phyloP scores from a whole-genome alignment of 2,888 invertebrate species.

The Steinernema hermaphroditum region DNA sequence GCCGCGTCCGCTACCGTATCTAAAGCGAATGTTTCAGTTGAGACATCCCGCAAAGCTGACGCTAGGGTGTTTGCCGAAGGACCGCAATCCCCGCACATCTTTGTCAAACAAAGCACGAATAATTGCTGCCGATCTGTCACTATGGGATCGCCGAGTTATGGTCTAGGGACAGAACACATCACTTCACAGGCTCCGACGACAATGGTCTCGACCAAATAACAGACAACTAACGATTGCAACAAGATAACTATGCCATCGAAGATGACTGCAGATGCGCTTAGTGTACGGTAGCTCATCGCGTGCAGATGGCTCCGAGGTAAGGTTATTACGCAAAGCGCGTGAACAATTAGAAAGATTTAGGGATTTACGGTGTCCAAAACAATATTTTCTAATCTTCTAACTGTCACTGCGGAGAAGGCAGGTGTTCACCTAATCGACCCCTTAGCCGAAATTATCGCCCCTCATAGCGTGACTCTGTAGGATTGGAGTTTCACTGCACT shows the following conservation, averaged over 20 bases:
- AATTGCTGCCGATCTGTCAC: conserved; percentile 29
- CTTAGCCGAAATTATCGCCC: neutral
- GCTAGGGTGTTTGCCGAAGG: conserved; percentile 4
- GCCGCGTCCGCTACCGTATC: neutral
- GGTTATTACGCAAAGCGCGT: neutral
- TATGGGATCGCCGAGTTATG: conserved; percentile 5
- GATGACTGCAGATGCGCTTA: neutral
- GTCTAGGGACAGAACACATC: neutral
- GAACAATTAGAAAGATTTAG: neutral
- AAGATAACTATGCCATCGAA: neutral
- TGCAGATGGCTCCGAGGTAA: neutral
- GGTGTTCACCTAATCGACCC: conserved; percentile 2
- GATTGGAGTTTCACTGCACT: conserved; percentile 7
- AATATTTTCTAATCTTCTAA: conserved; percentile 25
- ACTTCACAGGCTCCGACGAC: neutral
- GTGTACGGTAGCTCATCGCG: neutral
- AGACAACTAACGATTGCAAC: neutral
- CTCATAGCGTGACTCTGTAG: neutral
- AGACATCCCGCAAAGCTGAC: neutral
- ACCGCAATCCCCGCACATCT: conserved; percentile 6
- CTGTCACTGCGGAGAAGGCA: conserved; percentile 2
- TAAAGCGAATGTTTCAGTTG: neutral
- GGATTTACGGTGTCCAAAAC: neutral
- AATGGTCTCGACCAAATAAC: conserved; percentile 15
- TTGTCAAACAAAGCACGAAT: conserved; percentile 17